Conservation (phyloP, 1,140 invertebrate species). For the Psilanteris sp. region DNA sequence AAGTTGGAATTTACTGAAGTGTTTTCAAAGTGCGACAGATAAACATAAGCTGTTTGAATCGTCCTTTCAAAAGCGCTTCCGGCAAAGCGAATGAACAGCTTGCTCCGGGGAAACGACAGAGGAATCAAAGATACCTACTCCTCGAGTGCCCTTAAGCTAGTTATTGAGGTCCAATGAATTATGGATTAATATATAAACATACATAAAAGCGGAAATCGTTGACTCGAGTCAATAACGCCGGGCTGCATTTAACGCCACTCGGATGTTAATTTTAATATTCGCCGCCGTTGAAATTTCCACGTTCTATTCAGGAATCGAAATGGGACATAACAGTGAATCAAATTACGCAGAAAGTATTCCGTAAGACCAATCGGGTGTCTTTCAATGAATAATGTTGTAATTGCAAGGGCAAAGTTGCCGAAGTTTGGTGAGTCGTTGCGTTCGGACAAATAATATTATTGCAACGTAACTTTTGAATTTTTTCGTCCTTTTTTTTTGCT, state of each 20-base stretch:
- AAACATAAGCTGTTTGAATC: conserved; percentile 68
- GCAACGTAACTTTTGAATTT: no score
- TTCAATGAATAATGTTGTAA: no score
- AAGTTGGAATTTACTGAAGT: conserved; percentile 30
- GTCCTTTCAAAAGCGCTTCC: conserved; percentile 73
- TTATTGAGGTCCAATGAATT: conserved; percentile 44
- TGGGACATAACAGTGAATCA: no score
- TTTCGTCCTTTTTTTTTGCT: no score
- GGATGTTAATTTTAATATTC: conserved; percentile 10
- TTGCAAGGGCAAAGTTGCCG: no score
- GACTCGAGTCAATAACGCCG: conserved; percentile 10
- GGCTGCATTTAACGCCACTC: background rate
- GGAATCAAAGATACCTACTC: conserved; percentile 73
- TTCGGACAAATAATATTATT: no score
- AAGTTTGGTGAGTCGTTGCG: no score
- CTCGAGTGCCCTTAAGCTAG: conserved; percentile 67
- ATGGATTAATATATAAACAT: conserved; percentile 35
- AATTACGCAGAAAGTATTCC: no score
- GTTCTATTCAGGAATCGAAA: background rate
- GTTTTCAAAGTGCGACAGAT: conserved; percentile 53
- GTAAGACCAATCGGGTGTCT: no score
- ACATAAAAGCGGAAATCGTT: conserved; percentile 40
- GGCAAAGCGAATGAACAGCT: conserved; percentile 73
- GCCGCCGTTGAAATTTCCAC: background rate
- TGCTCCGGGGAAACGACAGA: conserved; percentile 48